Evolutionary conservation across 2,888 invertebrate genomes (phyloP).

Genomic region (Carabus problematicus): DNA sequence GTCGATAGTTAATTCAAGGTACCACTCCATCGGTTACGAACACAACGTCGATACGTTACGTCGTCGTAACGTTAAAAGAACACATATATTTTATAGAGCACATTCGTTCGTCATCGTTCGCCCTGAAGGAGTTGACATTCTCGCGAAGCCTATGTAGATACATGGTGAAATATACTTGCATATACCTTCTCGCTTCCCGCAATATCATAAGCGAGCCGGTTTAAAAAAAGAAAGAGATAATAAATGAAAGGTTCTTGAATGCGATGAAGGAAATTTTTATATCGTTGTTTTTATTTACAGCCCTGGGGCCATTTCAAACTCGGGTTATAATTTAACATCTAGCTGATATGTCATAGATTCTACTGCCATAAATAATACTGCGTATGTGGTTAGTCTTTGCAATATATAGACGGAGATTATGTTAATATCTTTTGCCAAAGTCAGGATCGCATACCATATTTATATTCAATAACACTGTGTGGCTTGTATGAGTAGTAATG

Average conservation of each 20-base stretch:
- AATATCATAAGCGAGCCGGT: slow-evolving; percentile 14
- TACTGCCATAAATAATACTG: too few relatives aligned
- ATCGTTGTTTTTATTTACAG: slow-evolving; percentile 24
- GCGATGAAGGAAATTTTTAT: slow-evolving; percentile 12
- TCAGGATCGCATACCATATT: too few relatives aligned
- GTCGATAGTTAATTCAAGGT: too few relatives aligned
- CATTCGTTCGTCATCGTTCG: slow-evolving; percentile 30
- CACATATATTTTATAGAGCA: slow-evolving; percentile 30
- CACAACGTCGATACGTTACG: slow-evolving; percentile 16
- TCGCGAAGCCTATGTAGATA: background rate
- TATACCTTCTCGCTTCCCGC: slow-evolving; percentile 12
- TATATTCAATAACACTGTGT: too few relatives aligned
- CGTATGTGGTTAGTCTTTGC: too few relatives aligned
- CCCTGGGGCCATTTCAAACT: background rate
- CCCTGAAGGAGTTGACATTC: background rate
- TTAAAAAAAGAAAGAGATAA: background rate
- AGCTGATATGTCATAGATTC: too few relatives aligned
- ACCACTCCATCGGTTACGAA: too few relatives aligned
- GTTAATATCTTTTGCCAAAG: too few relatives aligned
- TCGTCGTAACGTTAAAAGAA: slow-evolving; percentile 27
- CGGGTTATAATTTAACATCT: too few relatives aligned
- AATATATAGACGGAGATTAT: too few relatives aligned
- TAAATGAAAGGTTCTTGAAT: background rate
- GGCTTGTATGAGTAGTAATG: too few relatives aligned
- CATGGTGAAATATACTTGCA: slow-evolving; percentile 18